These are phyloP conservation scores for Solenodon paradoxus DNA, from an alignment of 2,113 vertebrate genomes.

Conservation along the genomic window DNA sequence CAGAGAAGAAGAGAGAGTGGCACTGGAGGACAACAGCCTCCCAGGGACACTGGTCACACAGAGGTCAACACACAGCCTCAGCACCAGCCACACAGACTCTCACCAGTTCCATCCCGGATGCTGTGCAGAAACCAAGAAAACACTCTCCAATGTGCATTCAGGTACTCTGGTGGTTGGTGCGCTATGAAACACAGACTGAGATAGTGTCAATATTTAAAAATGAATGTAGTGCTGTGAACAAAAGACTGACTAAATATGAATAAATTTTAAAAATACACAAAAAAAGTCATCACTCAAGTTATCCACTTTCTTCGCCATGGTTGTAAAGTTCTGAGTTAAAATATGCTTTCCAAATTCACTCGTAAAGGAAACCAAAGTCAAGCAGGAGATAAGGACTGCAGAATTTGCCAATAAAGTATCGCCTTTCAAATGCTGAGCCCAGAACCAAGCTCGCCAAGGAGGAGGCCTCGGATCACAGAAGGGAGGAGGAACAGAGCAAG, in stretches of 20 bases:
- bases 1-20: neutral
- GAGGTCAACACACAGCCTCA: neutral
- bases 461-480: too few relatives aligned
- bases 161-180: too few relatives aligned
- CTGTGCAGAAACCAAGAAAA: neutral
- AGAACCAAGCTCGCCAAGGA: neutral
- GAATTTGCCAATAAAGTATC: neutral
- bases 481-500: too few relatives aligned
- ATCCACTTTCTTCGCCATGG: neutral
- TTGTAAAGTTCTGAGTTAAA: neutral
- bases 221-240: too few relatives aligned
- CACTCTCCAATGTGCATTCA: too few relatives aligned
- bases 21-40: neutral
- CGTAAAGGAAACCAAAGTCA: neutral
- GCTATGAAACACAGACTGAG: too few relatives aligned
- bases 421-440: neutral
- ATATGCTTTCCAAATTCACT: neutral
- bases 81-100: neutral
- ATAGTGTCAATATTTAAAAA: too few relatives aligned
- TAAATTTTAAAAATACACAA: too few relatives aligned
- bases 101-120: neutral
- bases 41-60: fast-evolving
- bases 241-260: too few relatives aligned
- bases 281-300: neutral
- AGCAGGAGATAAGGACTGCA: neutral